These are phyloP conservation scores for Danio albolineatus DNA, from an alignment of 2,797 vertebrate genomes.

Conservation along the genomic window DNA sequence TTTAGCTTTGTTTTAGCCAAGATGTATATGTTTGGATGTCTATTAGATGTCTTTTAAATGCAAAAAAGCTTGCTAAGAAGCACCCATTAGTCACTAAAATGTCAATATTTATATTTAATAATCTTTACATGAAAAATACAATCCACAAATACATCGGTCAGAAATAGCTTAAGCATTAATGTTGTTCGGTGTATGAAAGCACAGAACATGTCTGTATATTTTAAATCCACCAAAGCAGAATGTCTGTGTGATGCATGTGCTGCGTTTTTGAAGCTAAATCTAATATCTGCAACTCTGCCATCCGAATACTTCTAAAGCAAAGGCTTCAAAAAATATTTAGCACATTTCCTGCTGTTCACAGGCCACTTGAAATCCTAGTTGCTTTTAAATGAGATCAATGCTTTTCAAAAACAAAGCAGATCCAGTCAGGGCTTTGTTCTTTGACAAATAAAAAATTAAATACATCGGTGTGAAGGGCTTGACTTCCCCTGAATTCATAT, in stretches of 20 bases:
- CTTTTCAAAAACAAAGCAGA: constrained; percentile 15
- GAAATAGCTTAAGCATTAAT: background rate
- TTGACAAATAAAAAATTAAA: background rate
- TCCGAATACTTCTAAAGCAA: background rate
- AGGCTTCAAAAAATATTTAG: constrained; percentile 11
- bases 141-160: constrained; percentile 3
- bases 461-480: background rate
- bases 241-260: background rate
- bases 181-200: background rate
- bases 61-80: too few relatives aligned
- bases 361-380: background rate
- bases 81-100: background rate
- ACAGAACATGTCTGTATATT: background rate
- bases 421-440: constrained; percentile 7
- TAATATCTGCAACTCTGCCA: background rate
- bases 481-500: background rate
- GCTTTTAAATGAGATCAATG: constrained; percentile 16
- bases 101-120: background rate
- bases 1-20: too few relatives aligned
- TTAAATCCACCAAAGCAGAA: background rate
- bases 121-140: background rate
- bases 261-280: constrained; percentile 9
- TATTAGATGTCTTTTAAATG: too few relatives aligned
- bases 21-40: too few relatives aligned
- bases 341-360: background rate